Evolutionary conservation across 2,888 invertebrate genomes (phyloP), one percentile per base, ranked within the genome.

Genomic region (Drosophila vallismaia): DNA sequence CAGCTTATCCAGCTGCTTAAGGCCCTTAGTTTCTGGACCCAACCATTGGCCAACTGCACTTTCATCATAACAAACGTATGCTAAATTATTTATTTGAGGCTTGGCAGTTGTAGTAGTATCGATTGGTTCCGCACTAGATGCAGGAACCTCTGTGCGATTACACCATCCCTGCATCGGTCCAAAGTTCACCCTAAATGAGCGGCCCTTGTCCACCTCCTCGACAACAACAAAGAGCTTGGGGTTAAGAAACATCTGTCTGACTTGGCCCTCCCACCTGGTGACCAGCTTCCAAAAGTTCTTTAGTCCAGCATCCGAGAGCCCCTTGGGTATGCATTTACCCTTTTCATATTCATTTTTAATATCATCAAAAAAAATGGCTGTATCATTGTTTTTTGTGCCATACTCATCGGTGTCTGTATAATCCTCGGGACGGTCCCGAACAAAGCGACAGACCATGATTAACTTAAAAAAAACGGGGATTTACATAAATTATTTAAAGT

Each of bases 31-130:
- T 36, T 74, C 71, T 2, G 55, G 28, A 14, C 9, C 31, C 36
- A 82, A 57, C 79, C 77, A 79, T 3, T n/a, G 7, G 12, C 46
- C 58, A 3, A 70, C 33, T 14, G 26, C 9, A 6, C 28, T 19
- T 0, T 56, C 31, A 6, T 9, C 31, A 9, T 55, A 5, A 5
- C 67, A 75, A 2, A 42, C 19, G 19, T 42, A 9, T 42, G 14
- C 5, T 9, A 7, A 42, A 19, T 4, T 14, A 2, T 26, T 24
- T 0, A 12, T 14, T 8, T 19, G 14, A 14, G 40, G 40, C 40
- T 14, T 7, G 14, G 7, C 5, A 4, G 2, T 10, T 5, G 36
- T 5, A 28, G 28, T 42, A 19, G 38, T 1, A 36, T 2, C n/a
- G 12, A 10, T 9, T 14, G n/a, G 24, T 12, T 19, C 3, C 0